Conservation (phyloP, 2,888 invertebrate species). For the Sinohyriopsis cumingii region DNA sequence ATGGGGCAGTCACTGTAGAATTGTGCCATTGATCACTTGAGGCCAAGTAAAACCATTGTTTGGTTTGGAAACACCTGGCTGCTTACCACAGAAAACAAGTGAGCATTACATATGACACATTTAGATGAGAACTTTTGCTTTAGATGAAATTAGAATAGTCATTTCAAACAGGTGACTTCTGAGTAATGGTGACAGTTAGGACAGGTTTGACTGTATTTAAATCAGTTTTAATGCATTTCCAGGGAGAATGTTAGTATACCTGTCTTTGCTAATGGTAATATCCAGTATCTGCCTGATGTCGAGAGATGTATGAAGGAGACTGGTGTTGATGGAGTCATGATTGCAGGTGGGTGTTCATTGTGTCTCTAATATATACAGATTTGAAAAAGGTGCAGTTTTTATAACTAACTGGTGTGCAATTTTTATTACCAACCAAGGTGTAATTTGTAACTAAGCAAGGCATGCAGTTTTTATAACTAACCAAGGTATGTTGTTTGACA, state of each 20-base stretch:
- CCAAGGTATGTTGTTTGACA: no score
- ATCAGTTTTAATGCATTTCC: conserved; percentile 20
- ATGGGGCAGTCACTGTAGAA: no score
- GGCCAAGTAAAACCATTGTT: no score
- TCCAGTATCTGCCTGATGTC: conserved; percentile 91
- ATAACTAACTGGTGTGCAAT: neutral
- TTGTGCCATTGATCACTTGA: no score
- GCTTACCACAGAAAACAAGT: no score
- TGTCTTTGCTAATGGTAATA: conserved; percentile 97
- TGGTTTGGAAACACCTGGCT: no score
- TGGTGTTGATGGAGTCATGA: conserved; percentile 81
- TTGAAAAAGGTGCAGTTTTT: neutral
- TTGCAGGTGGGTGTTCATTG: conserved; percentile 69
- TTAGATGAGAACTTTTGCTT: no score
- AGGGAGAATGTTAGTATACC: conserved; percentile 91
- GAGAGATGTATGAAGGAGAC: conserved; percentile 88
- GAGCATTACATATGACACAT: no score
- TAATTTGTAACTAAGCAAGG: neutral
- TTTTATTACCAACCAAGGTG: neutral
- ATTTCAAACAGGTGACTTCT: no score
- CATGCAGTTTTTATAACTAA: neutral
- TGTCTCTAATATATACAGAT: neutral
- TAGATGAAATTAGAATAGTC: no score
- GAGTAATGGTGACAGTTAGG: no score
- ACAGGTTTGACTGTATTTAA: no score